Conservation (phyloP, 2,113 vertebrate species). For the Tichodroma muraria region DNA sequence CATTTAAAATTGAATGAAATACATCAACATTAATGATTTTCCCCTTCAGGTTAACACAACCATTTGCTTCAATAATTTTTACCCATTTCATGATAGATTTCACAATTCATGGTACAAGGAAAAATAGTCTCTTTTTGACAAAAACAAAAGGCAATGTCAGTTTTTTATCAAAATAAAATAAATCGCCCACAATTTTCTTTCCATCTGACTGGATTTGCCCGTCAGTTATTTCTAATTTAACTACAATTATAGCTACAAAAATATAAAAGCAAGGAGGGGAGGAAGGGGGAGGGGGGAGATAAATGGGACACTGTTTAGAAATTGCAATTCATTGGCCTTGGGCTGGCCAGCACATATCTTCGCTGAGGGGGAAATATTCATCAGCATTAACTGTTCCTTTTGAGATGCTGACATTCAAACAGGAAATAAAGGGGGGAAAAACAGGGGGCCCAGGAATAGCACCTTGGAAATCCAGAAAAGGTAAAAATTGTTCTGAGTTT, state of each 20-base stretch:
- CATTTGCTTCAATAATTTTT: conserved; percentile 69
- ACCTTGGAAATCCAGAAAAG: not conserved
- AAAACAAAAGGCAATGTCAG: conserved; percentile 61
- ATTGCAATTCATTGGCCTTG: conserved; percentile 1
- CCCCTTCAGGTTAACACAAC: conserved; percentile 68
- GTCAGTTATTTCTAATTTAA: conserved; percentile 69
- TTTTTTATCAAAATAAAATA: conserved; percentile 66
- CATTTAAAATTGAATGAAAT: conserved; percentile 73
- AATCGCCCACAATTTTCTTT: conserved; percentile 57
- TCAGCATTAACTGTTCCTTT: conserved; percentile 55
- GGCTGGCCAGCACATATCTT: conserved; percentile 12
- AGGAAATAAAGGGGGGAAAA: not conserved
- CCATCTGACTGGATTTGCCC: conserved; percentile 54
- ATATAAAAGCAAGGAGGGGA: not conserved
- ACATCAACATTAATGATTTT: conserved; percentile 75
- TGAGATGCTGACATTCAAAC: conserved; percentile 48
- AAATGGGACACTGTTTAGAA: conserved; percentile 33
- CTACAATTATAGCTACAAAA: conserved; percentile 40
- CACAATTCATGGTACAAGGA: conserved; percentile 35
- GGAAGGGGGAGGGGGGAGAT: conserved; percentile 9
- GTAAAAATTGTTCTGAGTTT: not conserved
- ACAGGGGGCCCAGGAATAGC: not conserved
- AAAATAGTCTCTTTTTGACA: conserved; percentile 47
- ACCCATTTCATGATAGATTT: conserved; percentile 64
- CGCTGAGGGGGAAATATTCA: conserved; percentile 38